Evolutionary conservation across 2,113 vertebrate species (phyloP).

Genomic region (Hemibagrus wyckioides): DNA sequence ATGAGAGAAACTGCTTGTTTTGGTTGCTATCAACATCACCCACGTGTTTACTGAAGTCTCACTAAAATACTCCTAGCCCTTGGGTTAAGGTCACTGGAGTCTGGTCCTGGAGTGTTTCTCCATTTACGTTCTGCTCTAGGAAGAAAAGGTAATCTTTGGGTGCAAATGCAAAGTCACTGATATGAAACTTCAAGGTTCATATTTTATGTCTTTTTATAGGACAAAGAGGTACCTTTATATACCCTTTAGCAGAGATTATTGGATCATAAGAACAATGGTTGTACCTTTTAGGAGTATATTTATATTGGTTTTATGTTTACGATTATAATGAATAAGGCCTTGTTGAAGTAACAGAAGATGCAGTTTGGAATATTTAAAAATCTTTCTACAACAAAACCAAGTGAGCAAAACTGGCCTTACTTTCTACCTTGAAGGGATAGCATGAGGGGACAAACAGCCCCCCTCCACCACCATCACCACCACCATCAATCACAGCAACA

Average conservation of each 20-base stretch:
- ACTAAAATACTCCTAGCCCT: constrained; percentile 7
- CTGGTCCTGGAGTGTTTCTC: background rate
- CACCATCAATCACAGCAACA: background rate
- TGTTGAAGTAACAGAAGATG: background rate
- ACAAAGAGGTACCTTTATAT: background rate
- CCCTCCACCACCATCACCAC: too few relatives aligned
- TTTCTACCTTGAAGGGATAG: too few relatives aligned
- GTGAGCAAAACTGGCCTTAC: background rate
- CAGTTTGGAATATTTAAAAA: background rate
- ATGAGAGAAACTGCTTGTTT: constrained; percentile 49
- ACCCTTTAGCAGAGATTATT: background rate
- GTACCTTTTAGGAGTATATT: background rate
- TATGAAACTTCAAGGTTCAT: background rate
- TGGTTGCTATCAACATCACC: constrained; percentile 46
- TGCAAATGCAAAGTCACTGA: background rate
- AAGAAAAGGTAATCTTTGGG: background rate
- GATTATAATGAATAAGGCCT: background rate
- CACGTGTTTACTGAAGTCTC: constrained; percentile 54
- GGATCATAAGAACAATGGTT: background rate
- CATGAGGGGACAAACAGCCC: too few relatives aligned
- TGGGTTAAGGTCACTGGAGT: background rate
- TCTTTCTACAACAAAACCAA: background rate
- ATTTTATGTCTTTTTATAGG: background rate
- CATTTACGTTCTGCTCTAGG: background rate
- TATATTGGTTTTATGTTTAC: background rate